Evolutionary conservation across 2,797 vertebrate species (phyloP).

Genomic region (Orientallactaga sibirica): DNA sequence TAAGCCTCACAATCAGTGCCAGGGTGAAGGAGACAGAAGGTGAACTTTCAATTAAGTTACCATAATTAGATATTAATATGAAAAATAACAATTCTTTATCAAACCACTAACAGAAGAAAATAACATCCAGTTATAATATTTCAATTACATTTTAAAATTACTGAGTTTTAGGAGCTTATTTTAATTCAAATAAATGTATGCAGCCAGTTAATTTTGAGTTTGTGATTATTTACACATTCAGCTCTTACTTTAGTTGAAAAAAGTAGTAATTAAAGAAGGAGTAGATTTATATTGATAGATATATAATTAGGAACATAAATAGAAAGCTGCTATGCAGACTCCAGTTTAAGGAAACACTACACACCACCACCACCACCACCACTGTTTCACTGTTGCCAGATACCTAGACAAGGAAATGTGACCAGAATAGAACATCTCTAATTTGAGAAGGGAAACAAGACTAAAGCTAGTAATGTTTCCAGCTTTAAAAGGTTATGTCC

Average conservation of each 20-base stretch:
- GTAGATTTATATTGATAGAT: background rate
- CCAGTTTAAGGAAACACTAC: background rate
- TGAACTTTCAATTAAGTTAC: background rate
- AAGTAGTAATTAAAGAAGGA: background rate
- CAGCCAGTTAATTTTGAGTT: background rate
- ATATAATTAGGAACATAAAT: background rate
- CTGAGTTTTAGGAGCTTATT: background rate
- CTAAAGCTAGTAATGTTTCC: background rate
- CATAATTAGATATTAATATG: background rate
- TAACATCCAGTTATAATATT: background rate
- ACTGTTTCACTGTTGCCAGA: too few species aligned
- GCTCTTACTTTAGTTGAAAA: background rate
- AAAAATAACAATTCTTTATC: background rate
- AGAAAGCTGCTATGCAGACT: background rate
- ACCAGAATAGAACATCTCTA: background rate
- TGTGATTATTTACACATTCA: background rate
- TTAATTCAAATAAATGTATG: constrained; percentile 25
- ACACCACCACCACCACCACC: background rate
- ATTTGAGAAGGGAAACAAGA: background rate
- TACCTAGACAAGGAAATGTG: background rate
- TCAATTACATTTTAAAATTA: constrained; percentile 54
- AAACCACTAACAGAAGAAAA: background rate
- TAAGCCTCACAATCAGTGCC: too few species aligned
- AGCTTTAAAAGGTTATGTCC: background rate
- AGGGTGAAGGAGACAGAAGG: too few species aligned